phyloP scores from a whole-genome alignment of 2,113 vertebrate genomes.

The Syngnathoides biaculeatus region DNA sequence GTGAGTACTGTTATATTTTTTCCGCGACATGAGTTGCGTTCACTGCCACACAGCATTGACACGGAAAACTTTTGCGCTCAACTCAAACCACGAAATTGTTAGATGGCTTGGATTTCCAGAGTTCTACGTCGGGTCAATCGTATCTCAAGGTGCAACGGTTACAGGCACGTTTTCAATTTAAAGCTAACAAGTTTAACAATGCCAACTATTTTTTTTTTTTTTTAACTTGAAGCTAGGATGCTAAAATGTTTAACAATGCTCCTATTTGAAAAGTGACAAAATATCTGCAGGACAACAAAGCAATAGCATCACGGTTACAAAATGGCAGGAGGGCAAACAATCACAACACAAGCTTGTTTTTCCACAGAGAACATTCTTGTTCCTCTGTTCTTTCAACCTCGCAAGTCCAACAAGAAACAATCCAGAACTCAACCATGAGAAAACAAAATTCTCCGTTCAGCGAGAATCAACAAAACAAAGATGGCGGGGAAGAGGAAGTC shows the following conservation, averaged over 20 bases:
- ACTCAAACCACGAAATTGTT: too few relatives aligned
- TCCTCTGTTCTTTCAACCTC: background rate
- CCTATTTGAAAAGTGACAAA: conserved; percentile 1
- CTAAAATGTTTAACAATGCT: background rate
- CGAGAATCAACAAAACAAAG: background rate
- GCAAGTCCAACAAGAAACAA: background rate
- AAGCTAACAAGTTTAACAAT: too few relatives aligned
- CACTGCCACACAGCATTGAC: too few relatives aligned
- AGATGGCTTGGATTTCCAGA: too few relatives aligned
- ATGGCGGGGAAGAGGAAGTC: background rate
- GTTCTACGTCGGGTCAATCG: too few relatives aligned
- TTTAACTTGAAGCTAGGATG: too few relatives aligned
- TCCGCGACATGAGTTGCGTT: too few relatives aligned
- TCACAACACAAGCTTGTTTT: background rate
- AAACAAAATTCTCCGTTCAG: background rate
- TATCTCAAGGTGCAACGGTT: too few relatives aligned
- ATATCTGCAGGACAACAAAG: background rate
- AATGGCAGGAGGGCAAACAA: background rate
- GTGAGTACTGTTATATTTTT: too few relatives aligned
- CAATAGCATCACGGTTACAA: background rate
- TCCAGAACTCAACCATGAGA: background rate
- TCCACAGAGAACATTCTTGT: background rate
- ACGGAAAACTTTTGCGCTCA: too few relatives aligned
- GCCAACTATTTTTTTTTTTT: too few relatives aligned
- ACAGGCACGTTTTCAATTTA: too few relatives aligned